Base-by-base conservation (phyloP, 2,888 invertebrate species). In the Epistrophe grossulariae region DNA sequence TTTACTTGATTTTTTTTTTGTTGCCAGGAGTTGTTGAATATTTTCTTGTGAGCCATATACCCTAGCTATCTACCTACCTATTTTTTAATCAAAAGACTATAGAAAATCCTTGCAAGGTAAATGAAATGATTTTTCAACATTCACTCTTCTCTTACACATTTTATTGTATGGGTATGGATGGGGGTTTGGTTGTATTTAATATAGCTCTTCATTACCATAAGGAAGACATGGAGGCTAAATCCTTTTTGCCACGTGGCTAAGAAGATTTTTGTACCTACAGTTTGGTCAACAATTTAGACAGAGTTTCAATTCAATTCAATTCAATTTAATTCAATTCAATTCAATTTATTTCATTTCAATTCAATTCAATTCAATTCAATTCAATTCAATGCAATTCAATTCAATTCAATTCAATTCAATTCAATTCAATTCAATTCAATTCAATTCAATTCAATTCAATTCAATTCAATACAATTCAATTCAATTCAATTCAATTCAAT, bases 101-200 rank as follows among this genome's bases (percentile, higher is more conserved):
- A 45, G 71, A 52, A 74, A 45, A 48, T 87, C 79, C 85, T 87
- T 79, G 71, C 59, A 79, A 82, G 82, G 57, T 59, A 74, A 78
- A 72, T 80, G 71, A 80, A 80, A 84, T 81, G 72, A 84, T 77
- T 80, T 55, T 81, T 76, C 78, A 85, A 62, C 50, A 40, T 78
- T 77, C 52, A 57, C 57, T 62, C 15, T 9, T 35, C 35, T 35
- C 35, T 35, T n/a, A 15, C 15, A 55, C 52, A 55, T 31, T 55
- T 31, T 55, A 40, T 38, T 40, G 40, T 13, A 24, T 19, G 3
- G 24, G 24, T 3, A 24, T 24, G 24, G 24, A n/a, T 24, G 24
- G 40, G 19, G 43, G 57, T 13, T 52, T 24, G 45, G 66, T 31
- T 57, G 31, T 43, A 52, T 38, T 38, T 35, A 38, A n/a, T 68